Percentiles rank a stretch among this genome's conserved stretches.
phyloP scores from a whole-genome alignment of 2,797 vertebrate species.

The Danio aesculapii region DNA sequence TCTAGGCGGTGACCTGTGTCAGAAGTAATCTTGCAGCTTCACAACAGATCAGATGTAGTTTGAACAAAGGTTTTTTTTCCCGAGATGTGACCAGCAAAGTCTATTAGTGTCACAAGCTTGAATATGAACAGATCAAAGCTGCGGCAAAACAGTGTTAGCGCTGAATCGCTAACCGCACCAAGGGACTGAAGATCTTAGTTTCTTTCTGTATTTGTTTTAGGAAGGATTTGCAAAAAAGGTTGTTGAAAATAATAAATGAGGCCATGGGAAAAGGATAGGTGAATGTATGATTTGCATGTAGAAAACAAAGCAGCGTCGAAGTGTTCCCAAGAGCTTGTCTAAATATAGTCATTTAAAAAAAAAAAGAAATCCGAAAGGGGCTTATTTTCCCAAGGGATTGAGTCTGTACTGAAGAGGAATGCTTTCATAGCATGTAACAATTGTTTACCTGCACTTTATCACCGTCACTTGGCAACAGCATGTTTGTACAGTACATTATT shows the following conservation, averaged over 20 bases:
- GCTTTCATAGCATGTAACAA: not conserved
- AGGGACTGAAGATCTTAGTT: not conserved
- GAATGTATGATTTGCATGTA: conserved; percentile 13
- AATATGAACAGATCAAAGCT: conserved; percentile 27
- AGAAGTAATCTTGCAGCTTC: conserved; percentile 11
- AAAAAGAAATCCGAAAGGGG: not conserved
- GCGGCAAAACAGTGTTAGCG: conserved; percentile 5
- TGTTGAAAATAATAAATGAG: not conserved
- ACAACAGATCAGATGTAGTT: conserved; percentile 4
- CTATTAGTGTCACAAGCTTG: conserved; percentile 13
- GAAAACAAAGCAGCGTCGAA: not conserved
- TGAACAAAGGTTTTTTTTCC: not conserved
- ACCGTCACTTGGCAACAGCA: conserved; percentile 12
- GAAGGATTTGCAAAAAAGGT: not conserved
- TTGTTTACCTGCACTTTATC: not conserved
- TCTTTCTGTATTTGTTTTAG: conserved; percentile 17
- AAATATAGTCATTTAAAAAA: conserved; percentile 5
- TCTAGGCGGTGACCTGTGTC: conserved; percentile 3
- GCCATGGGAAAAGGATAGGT: not conserved
- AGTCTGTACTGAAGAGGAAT: not conserved
- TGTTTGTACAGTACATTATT: conserved; percentile 3
- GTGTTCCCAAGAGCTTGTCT: conserved; percentile 3
- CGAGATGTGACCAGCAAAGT: not conserved
- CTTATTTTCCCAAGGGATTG: not conserved
- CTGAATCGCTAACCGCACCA: not conserved